Conservation (phyloP, 2,888 invertebrate species). For the Plebejus anna region DNA sequence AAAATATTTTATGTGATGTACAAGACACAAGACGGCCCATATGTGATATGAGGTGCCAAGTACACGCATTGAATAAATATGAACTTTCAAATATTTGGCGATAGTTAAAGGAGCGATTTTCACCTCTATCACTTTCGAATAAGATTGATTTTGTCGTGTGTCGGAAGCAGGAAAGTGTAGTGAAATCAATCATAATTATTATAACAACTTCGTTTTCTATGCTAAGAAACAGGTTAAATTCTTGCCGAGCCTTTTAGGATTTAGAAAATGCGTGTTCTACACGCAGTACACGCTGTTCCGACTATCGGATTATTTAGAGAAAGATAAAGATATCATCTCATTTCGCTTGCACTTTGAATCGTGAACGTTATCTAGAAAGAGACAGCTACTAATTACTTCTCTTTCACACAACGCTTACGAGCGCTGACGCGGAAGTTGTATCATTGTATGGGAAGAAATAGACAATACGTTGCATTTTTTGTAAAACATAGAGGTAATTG, state of each 20-base stretch:
- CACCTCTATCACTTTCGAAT: not conserved
- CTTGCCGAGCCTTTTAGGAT: constrained; percentile 27
- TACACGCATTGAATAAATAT: constrained; percentile 26
- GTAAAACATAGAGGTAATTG: not conserved
- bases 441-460: constrained; percentile 10
- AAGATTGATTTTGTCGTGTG: not conserved
- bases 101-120: not conserved
- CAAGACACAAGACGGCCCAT: constrained; percentile 13
- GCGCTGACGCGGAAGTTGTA: constrained; percentile 12
- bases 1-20: constrained; percentile 26
- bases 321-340: not conserved
- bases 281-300: not conserved
- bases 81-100: constrained; percentile 26
- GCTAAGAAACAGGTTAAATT: constrained; percentile 39
- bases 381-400: not conserved
- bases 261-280: not conserved
- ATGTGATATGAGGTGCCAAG: constrained; percentile 6
- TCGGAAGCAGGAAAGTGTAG: constrained; percentile 30
- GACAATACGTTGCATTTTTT: constrained; percentile 1
- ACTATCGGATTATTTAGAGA: not conserved
- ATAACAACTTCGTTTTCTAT: constrained; percentile 39
- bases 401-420: not conserved
- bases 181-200: constrained; percentile 39
- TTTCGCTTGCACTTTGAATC: not conserved
- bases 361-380: constrained; percentile 5